Base-by-base conservation (phyloP, 2,797 vertebrate species). In the Catharus ustulatus region DNA sequence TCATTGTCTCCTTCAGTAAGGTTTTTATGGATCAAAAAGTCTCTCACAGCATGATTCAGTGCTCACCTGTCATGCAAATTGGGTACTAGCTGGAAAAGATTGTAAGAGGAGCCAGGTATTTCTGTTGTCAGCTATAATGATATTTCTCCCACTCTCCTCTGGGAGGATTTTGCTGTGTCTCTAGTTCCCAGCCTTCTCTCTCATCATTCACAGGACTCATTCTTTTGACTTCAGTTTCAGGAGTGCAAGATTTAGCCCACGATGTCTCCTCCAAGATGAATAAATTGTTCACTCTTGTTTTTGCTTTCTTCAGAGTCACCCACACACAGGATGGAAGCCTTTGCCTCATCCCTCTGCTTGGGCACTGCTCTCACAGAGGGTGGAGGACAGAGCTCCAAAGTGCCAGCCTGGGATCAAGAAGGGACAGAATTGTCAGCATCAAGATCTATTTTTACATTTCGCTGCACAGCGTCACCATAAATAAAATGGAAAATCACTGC, bases 371-470 rank as follows among this genome's bases (percentile, higher is more conserved):
- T 89, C 84, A 52, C 73, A 45, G 54, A 78, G 67, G 27, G 30
- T 74, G 66, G 81, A 66, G 86, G 66, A 91, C 40, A 76, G 71
- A 94, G 78, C 36, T 94, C 68, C 21, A 5, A 91, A 93, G 75
- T 88, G 68, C 93, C 95, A 93, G 66, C 84, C 66, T 86, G 82
- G 94, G 92, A 96, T 94, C 87, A 80, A 93, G 95, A 91, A 95
- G 85, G 79, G 94, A 93, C 89, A 96, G 92, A 97, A 68, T 94
- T 94, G 83, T 88, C 96, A 97, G 90, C 73, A 58, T 42, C 3
- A 32, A 96, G 96, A 97, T 94, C 96, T 97, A 82, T 96, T 97
- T 98, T 96, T 94, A 89, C 94, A 93, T 97, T 98, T 97, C 23
- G 13, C 93, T 94, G 49, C 51, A 38, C n/a, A 75, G 78, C 40